Conservation (phyloP, 2,113 vertebrate species). For the Halichoeres trimaculatus region DNA sequence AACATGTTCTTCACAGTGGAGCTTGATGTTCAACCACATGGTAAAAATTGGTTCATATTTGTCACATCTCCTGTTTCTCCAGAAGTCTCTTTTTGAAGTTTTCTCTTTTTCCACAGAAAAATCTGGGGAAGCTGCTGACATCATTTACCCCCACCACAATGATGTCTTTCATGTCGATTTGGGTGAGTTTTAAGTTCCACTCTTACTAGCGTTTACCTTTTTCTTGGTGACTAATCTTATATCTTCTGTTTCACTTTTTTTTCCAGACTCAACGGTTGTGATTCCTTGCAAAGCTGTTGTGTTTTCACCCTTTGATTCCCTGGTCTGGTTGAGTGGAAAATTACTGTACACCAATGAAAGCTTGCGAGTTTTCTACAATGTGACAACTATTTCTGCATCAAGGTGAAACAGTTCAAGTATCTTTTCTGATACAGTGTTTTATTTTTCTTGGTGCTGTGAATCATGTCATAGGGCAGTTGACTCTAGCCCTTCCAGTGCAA, state of each 20-base stretch:
- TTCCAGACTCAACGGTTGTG: slow-evolving; percentile 42
- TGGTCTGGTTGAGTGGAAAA: slow-evolving; percentile 42
- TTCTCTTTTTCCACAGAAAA: slow-evolving; percentile 12
- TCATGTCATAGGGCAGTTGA: background rate
- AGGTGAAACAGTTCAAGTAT: slow-evolving; percentile 26
- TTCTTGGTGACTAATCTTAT: background rate
- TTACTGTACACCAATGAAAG: rapidly evolving
- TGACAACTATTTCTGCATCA: too few species aligned
- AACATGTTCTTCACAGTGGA: slow-evolving; percentile 15
- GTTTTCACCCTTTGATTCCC: rapidly evolving
- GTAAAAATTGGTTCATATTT: slow-evolving; percentile 13
- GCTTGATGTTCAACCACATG: slow-evolving; percentile 24
- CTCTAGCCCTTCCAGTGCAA: too few species aligned
- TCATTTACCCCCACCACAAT: slow-evolving; percentile 24
- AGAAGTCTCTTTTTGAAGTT: background rate
- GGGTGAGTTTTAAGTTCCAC: slow-evolving; percentile 48
- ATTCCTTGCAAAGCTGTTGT: slow-evolving; percentile 42
- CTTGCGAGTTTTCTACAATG: slow-evolving; percentile 43
- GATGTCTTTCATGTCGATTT: slow-evolving; percentile 49
- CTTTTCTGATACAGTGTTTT: background rate
- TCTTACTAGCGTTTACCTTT: background rate
- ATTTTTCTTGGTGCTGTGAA: background rate
- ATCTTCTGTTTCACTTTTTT: slow-evolving; percentile 4
- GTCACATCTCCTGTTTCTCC: background rate
- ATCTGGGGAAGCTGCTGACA: background rate